Conservation (phyloP, 2,797 vertebrate genomes). For the Antrozous pallidus region DNA sequence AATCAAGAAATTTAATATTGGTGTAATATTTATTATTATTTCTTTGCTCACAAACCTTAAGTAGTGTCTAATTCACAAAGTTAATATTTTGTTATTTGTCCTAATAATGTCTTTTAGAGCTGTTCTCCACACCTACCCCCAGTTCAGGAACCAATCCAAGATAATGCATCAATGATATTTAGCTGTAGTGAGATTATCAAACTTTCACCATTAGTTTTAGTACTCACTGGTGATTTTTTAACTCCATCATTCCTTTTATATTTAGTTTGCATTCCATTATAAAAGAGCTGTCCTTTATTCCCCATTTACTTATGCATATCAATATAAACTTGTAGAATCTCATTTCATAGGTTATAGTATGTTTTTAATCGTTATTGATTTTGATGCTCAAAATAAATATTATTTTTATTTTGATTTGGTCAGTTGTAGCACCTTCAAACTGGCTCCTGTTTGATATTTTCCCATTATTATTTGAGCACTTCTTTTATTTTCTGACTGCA, state of each 20-base stretch:
- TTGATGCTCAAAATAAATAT: background rate
- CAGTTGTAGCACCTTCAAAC: background rate
- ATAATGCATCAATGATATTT: background rate
- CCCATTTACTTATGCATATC: background rate
- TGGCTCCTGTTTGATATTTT: background rate
- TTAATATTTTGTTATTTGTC: background rate
- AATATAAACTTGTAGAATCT: background rate
- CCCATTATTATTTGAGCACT: background rate
- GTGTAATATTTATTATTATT: background rate
- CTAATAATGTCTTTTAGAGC: background rate
- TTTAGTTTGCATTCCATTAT: background rate
- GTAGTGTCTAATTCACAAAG: background rate
- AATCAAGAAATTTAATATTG: background rate
- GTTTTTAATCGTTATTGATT: background rate
- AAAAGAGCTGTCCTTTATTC: background rate
- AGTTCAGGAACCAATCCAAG: background rate
- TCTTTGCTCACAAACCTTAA: background rate
- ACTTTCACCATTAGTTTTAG: background rate
- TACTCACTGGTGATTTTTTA: background rate
- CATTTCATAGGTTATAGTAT: background rate
- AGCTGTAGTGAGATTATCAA: background rate
- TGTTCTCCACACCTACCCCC: background rate
- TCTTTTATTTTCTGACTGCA: background rate
- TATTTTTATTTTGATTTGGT: constrained; percentile 14
- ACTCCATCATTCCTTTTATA: background rate